These are phyloP conservation scores for Mythimna pallens DNA, from an alignment of 2,888 invertebrate genomes.

Conservation along the genomic window DNA sequence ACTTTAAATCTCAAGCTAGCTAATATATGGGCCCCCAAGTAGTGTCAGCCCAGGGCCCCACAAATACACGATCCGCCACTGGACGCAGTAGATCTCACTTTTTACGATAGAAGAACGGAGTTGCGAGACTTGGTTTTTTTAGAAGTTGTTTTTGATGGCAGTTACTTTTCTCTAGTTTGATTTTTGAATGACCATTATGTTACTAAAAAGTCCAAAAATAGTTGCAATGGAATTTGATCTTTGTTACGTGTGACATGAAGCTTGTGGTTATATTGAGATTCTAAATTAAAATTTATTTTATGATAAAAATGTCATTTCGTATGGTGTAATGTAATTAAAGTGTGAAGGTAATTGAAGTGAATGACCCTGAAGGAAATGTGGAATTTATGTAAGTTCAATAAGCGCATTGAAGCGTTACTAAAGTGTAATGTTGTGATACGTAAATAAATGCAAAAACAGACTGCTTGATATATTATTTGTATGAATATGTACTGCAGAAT, in stretches of 20 bases:
- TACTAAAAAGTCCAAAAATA: neutral
- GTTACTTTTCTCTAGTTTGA: neutral
- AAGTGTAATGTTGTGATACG: neutral
- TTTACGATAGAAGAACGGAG: too few relatives aligned
- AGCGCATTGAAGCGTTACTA: neutral
- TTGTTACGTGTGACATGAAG: neutral
- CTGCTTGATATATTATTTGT: neutral
- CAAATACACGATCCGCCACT: too few relatives aligned
- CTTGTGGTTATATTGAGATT: neutral
- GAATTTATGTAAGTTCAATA: neutral
- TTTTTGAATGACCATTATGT: neutral
- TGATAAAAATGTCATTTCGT: neutral
- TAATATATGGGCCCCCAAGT: too few relatives aligned
- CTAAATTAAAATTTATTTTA: conserved; percentile 1
- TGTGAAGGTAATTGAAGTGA: neutral
- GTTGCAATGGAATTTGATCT: neutral
- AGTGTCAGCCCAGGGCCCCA: too few relatives aligned
- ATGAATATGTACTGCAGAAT: neutral
- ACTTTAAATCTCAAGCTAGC: too few relatives aligned
- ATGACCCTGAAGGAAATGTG: neutral
- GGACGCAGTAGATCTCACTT: too few relatives aligned
- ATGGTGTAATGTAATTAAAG: conserved; percentile 1
- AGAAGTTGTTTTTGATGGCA: too few relatives aligned
- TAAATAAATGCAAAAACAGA: neutral
- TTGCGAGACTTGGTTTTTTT: too few relatives aligned